Conservation (phyloP, 2,888 invertebrate species). For the Sinodicranocentrus sp. region DNA sequence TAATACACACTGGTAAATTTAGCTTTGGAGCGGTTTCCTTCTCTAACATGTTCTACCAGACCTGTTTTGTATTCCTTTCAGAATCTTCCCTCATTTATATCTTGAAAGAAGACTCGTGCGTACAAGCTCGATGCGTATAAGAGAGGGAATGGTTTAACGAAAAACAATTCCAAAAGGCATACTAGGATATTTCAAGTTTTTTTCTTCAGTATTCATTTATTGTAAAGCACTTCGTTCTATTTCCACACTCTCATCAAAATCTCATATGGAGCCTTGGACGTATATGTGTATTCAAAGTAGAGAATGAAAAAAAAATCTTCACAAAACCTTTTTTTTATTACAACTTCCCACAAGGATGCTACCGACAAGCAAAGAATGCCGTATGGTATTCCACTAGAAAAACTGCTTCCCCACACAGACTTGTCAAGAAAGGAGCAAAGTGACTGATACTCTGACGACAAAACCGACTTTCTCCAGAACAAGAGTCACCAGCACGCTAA, state of each 20-base stretch:
- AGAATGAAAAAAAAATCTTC: not conserved
- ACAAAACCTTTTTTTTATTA: not conserved
- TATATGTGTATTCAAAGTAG: no score
- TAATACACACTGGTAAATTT: no score
- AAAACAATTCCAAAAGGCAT: constrained; percentile 32
- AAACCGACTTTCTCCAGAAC: not conserved
- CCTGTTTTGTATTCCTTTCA: constrained; percentile 53
- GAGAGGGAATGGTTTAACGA: not conserved
- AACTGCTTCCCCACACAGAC: not conserved
- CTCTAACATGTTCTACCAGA: constrained; percentile 25
- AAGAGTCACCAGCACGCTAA: not conserved
- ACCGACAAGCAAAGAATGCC: constrained; percentile 7
- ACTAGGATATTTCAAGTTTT: not conserved
- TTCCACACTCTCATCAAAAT: no score
- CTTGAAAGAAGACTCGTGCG: constrained; percentile 36
- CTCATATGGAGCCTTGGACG: no score
- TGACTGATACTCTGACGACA: constrained; percentile 1
- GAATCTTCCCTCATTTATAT: constrained; percentile 56
- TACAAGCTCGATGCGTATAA: not conserved
- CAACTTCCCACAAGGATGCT: constrained; percentile 12
- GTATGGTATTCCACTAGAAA: not conserved
- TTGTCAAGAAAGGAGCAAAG: not conserved
- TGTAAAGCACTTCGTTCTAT: not conserved
- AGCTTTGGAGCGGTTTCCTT: no score
- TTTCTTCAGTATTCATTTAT: not conserved